Conservation (phyloP, 2,113 vertebrate species). For the Rhinichthys klamathensis region DNA sequence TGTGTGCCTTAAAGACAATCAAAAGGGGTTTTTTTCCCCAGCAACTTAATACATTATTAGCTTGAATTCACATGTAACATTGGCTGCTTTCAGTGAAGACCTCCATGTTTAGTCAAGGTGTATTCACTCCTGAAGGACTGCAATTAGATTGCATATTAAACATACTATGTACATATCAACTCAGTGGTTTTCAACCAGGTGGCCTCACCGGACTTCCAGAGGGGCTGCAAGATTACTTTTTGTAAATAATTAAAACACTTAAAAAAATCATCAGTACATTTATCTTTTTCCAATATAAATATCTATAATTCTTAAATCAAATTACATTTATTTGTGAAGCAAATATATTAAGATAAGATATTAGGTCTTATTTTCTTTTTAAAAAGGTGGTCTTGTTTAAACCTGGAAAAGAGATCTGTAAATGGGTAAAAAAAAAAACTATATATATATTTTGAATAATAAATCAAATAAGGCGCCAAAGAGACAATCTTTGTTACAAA, state of each 20-base stretch:
- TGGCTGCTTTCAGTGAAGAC: neutral
- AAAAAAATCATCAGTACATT: too few relatives aligned
- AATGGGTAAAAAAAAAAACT: too few relatives aligned
- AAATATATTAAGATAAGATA: too few relatives aligned
- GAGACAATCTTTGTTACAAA: conserved; percentile 83
- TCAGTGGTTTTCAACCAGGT: too few relatives aligned
- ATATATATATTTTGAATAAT: too few relatives aligned
- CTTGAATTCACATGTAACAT: neutral
- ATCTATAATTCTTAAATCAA: too few relatives aligned
- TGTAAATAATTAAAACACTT: too few relatives aligned
- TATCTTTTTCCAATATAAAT: too few relatives aligned
- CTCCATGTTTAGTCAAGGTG: neutral
- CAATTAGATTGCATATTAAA: neutral
- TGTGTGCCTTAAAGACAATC: neutral
- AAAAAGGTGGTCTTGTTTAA: too few relatives aligned
- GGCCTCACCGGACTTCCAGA: neutral
- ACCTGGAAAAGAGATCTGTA: too few relatives aligned
- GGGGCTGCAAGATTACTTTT: neutral
- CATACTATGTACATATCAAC: neutral
- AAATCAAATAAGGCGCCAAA: conserved; percentile 1
- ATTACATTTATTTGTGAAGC: too few relatives aligned
- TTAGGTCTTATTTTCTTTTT: too few relatives aligned
- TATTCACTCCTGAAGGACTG: neutral
- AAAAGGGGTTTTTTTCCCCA: neutral
- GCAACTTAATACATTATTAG: neutral